Percentiles rank a stretch among this genome's conserved stretches.
Conservation (phyloP, 2,113 vertebrate species). For the Callopanchax toddi region DNA sequence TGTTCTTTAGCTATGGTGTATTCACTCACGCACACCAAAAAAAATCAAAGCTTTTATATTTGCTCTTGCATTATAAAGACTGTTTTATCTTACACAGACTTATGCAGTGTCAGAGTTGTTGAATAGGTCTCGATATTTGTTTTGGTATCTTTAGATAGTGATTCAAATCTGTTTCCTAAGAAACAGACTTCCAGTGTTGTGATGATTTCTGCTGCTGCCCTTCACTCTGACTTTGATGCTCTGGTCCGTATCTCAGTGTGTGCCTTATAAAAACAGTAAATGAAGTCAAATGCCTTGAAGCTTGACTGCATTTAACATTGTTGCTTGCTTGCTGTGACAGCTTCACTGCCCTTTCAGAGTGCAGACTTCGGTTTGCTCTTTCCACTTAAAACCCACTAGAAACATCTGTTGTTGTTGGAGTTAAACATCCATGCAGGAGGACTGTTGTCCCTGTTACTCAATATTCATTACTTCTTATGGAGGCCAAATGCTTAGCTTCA, state of each 20-base stretch:
- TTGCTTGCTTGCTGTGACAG: constrained; percentile 35
- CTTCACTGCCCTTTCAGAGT: constrained; percentile 42
- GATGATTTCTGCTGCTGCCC: constrained; percentile 13
- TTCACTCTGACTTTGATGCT: constrained; percentile 34
- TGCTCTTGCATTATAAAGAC: too few species aligned
- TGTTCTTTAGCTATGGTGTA: constrained; percentile 12
- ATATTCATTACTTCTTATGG: constrained; percentile 24
- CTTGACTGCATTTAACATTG: constrained; percentile 41
- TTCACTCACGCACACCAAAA: too few species aligned
- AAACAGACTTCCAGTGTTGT: constrained; percentile 13
- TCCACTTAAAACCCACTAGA: constrained; percentile 32
- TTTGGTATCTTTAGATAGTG: constrained; percentile 16
- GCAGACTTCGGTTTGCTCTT: constrained; percentile 26
- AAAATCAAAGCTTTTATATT: too few species aligned
- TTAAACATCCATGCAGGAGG: constrained; percentile 42
- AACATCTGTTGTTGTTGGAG: constrained; percentile 57
- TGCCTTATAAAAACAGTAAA: constrained; percentile 34
- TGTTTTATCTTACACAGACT: background rate
- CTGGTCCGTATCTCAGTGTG: background rate
- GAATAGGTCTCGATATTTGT: constrained; percentile 4
- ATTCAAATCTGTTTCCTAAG: constrained; percentile 1
- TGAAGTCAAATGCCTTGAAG: constrained; percentile 50
- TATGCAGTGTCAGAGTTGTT: constrained; percentile 5
- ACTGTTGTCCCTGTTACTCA: constrained; percentile 24
- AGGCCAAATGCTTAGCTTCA: constrained; percentile 35